Evolutionary conservation across 1,140 invertebrate genomes (phyloP).

Genomic region (Uloborus diversus): DNA sequence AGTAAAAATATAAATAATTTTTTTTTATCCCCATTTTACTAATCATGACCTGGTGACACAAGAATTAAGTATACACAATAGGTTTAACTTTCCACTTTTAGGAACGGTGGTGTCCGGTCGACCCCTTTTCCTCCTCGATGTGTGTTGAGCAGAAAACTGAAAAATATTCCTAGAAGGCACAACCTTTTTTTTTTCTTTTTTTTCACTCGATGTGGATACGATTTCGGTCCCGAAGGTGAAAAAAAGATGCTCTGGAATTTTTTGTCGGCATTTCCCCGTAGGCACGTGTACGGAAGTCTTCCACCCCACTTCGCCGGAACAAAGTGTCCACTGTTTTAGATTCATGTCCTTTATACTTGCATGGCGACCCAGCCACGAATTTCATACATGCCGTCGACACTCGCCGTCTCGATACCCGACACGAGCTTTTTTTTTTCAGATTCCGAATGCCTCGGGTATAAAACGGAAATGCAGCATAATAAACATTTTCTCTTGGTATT

Average conservation of each 20-base stretch:
- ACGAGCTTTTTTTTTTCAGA: too few species aligned
- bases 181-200: neutral
- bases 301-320: neutral
- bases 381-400: too few species aligned
- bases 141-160: slow-evolving; percentile 29
- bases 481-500: too few species aligned
- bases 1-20: slow-evolving; percentile 43
- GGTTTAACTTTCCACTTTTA: slow-evolving; percentile 18
- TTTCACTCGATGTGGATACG: too few species aligned
- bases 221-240: neutral
- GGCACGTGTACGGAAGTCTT: neutral
- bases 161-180: slow-evolving; percentile 17
- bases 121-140: slow-evolving; percentile 13
- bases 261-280: neutral
- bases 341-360: slow-evolving; percentile 8
- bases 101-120: slow-evolving; percentile 14
- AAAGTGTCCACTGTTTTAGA: neutral
- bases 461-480: too few species aligned
- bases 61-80: slow-evolving; percentile 39
- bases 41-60: neutral
- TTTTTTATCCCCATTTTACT: slow-evolving; percentile 13
- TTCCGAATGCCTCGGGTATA: too few species aligned
- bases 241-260: neutral
- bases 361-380: too few species aligned
- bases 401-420: too few species aligned